A percentile compares a stretch with the other conserved stretches of the same genome.
Conservation (phyloP, 2,888 invertebrate genomes). For the Criorhina ranunculi region DNA sequence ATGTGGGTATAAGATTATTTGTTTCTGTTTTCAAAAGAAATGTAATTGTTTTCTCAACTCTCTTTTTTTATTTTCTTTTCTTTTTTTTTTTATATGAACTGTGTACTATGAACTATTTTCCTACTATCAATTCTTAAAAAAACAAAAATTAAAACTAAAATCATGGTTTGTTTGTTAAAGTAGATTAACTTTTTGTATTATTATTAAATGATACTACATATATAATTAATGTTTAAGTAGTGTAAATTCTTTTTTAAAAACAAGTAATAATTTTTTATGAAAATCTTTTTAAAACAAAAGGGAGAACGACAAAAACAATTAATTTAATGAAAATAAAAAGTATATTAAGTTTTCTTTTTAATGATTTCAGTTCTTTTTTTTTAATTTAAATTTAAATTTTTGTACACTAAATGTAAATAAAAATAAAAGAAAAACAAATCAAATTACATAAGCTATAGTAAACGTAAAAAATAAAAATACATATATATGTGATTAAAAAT, state of each 20-base stretch:
- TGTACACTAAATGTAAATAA: constrained; percentile 74
- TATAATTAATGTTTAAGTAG: constrained; percentile 46
- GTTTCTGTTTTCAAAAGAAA: background rate
- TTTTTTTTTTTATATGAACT: constrained; percentile 35
- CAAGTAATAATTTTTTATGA: constrained; percentile 36
- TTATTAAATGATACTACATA: constrained; percentile 16
- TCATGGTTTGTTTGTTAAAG: constrained; percentile 9
- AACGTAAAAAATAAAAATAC: constrained; percentile 39
- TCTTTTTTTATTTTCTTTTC: too few relatives aligned
- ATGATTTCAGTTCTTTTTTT: constrained; percentile 40
- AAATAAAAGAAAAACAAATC: constrained; percentile 20
- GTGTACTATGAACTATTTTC: constrained; percentile 33
- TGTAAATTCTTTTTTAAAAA: constrained; percentile 44
- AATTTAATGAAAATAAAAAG: constrained; percentile 17
- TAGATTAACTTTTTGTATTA: constrained; percentile 3
- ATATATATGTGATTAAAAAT: constrained; percentile 69
- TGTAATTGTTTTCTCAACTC: too few relatives aligned
- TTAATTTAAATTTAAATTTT: constrained; percentile 62
- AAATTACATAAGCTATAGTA: constrained; percentile 28
- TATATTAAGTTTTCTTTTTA: constrained; percentile 49
- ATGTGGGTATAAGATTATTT: constrained; percentile 32
- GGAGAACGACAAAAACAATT: constrained; percentile 12
- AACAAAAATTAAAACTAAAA: constrained; percentile 15
- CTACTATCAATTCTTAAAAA: constrained; percentile 17
- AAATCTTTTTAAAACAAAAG: constrained; percentile 2